Conservation (phyloP, 37 sponge, comb jelly and placozoan genomes). For the Lycopodina hypogea region DNA sequence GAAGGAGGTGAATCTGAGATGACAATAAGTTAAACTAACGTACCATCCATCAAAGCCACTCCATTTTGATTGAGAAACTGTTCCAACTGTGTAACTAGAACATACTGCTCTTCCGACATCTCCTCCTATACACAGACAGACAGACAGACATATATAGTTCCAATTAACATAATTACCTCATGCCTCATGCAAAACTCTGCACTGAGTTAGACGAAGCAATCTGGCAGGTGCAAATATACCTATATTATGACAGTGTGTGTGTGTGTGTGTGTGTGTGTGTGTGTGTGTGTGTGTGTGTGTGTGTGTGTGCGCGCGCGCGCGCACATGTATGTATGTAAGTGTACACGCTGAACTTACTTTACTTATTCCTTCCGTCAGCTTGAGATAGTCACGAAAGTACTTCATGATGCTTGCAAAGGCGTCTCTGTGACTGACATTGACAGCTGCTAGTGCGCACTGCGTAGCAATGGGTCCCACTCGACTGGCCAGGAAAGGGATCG, state of each 20-base stretch:
- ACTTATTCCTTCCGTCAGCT: background rate
- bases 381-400: conserved; percentile 75
- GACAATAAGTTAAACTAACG: background rate
- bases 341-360: background rate
- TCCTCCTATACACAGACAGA: no score
- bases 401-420: conserved; percentile 77
- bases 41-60: conserved; percentile 23
- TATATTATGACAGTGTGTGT: no score
- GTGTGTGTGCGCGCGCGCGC: background rate
- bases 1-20: no score
- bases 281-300: no score
- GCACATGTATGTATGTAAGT: background rate
- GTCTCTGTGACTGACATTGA: conserved; percentile 78
- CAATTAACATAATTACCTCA: no score
- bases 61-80: conserved; percentile 15
- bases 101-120: no score
- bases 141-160: no score
- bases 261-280: no score
- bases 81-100: background rate
- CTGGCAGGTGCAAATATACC: no score
- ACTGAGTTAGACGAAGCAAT: no score
- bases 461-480: conserved; percentile 37
- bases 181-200: no score
- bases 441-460: conserved; percentile 67
- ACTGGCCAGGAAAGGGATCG: conserved; percentile 49